These are phyloP conservation scores for Pygoscelis antarcticus DNA, from an alignment of 2,113 vertebrate genomes.

Conservation along the genomic window DNA sequence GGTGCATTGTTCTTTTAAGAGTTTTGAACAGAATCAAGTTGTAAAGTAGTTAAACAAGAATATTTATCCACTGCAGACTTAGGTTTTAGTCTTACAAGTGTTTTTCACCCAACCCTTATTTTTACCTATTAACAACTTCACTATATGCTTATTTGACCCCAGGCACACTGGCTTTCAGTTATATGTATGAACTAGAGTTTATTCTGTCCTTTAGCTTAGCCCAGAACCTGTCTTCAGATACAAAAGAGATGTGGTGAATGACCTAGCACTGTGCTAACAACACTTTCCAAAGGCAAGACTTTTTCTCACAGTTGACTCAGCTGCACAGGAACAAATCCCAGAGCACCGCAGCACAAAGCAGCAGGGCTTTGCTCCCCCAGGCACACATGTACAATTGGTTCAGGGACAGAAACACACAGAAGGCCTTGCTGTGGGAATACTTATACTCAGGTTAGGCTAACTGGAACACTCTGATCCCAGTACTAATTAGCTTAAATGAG, in stretches of 20 bases:
- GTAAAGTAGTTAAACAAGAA: not conserved
- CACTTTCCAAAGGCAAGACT: not conserved
- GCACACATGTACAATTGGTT: rapidly evolving
- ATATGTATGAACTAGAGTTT: not conserved
- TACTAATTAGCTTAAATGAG: constrained; percentile 17
- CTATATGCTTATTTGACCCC: not conserved
- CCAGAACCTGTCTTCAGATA: not conserved
- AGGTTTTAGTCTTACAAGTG: not conserved
- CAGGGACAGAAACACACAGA: not conserved
- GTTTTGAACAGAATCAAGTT: not conserved
- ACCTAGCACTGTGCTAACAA: not conserved
- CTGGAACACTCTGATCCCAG: not conserved
- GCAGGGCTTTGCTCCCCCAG: not conserved
- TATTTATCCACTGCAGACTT: not conserved
- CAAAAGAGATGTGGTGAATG: not conserved
- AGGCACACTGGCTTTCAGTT: not conserved
- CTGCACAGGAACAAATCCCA: not conserved
- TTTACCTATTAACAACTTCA: not conserved
- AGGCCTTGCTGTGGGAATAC: not conserved
- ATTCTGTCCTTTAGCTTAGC: not conserved
- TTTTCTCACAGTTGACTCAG: not conserved
- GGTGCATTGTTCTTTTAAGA: not conserved
- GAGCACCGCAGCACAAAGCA: not conserved
- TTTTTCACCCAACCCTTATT: not conserved
- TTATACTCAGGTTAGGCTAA: not conserved